A percentile compares a stretch with the other conserved stretches of the same genome.
phyloP scores from a whole-genome alignment of 2,888 invertebrate genomes.

The Cantharis rustica region DNA sequence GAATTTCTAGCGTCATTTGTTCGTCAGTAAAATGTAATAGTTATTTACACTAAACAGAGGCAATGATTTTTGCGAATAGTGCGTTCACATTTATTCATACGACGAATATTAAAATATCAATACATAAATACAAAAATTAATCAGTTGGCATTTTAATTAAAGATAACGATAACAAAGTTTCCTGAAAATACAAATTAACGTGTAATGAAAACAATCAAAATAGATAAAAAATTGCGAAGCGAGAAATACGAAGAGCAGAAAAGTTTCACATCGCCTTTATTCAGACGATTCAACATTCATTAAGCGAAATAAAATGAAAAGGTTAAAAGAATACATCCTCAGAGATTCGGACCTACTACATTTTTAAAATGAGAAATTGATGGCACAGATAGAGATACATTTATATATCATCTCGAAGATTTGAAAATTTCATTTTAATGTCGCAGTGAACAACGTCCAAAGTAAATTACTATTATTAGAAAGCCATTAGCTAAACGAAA shows the following conservation, averaged over 20 bases:
- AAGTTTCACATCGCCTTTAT: neutral
- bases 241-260: neutral
- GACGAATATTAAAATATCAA: neutral
- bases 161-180: neutral
- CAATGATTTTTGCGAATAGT: neutral
- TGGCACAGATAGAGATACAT: neutral
- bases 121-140: neutral
- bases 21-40: neutral
- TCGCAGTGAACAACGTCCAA: neutral
- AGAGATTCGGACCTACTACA: neutral
- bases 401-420: neutral
- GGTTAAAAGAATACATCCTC: neutral
- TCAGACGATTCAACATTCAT: neutral
- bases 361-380: neutral
- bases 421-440: neutral
- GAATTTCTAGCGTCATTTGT: neutral
- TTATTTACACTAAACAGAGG: neutral
- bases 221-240: neutral
- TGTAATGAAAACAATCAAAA: neutral
- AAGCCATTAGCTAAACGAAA: neutral
- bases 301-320: neutral
- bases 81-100: neutral
- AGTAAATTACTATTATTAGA: neutral
- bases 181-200: neutral
- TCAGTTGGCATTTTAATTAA: neutral